Conservation (phyloP, 2,113 vertebrate species). For the Istiophorus platypterus region DNA sequence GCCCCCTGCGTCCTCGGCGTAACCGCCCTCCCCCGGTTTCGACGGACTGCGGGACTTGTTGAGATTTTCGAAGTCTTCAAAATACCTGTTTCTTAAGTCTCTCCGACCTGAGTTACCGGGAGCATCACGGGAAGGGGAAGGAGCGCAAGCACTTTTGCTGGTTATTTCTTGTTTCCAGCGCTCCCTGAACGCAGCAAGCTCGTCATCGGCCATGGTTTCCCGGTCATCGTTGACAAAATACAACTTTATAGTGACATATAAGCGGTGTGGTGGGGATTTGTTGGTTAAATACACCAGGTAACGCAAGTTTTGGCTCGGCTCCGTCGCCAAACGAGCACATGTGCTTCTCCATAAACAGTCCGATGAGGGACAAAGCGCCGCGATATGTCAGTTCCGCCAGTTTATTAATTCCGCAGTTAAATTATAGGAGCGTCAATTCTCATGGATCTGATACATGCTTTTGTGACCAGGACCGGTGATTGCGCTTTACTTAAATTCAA, state of each 20-base stretch:
- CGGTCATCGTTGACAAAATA: conserved; percentile 30
- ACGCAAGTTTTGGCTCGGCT: neutral
- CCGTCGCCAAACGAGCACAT: neutral
- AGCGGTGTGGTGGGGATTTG: accelerated
- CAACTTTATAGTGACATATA: neutral
- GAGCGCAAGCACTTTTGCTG: conserved; percentile 10
- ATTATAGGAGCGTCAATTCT: conserved; percentile 23
- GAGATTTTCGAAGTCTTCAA: conserved; percentile 33
- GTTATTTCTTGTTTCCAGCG: conserved; percentile 81
- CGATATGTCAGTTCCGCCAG: conserved; percentile 48
- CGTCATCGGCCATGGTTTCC: conserved; percentile 74
- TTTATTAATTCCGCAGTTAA: conserved; percentile 70
- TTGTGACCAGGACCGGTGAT: neutral
- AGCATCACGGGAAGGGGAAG: conserved; percentile 2
- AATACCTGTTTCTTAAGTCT: conserved; percentile 55
- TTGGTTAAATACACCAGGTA: accelerated
- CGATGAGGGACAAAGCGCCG: conserved; percentile 45
- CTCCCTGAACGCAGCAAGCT: conserved; percentile 80
- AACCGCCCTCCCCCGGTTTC: neutral
- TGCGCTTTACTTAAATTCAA: neutral
- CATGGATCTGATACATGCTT: neutral
- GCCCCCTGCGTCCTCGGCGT: neutral
- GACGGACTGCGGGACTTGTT: neutral
- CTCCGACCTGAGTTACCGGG: neutral
- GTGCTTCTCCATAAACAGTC: conserved; percentile 65